Evolutionary conservation across 1,140 invertebrate genomes (phyloP).

Genomic region (Apis mellifera): DNA sequence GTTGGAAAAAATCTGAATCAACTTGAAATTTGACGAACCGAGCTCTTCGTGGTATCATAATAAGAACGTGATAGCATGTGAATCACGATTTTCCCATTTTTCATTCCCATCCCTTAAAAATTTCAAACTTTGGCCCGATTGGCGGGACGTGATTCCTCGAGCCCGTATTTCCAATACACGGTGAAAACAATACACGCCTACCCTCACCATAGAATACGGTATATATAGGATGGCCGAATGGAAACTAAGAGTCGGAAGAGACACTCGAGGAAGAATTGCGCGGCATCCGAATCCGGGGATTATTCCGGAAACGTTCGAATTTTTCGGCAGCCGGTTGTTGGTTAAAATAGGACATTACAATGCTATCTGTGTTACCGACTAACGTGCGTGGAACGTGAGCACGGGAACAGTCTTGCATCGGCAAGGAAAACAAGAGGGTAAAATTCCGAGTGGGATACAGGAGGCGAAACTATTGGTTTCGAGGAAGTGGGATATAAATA

Average conservation of each 20-base stretch:
- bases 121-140: neutral
- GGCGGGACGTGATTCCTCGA: constrained; percentile 1
- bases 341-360: constrained; percentile 68
- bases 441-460: neutral
- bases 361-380: constrained; percentile 67
- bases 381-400: constrained; percentile 21
- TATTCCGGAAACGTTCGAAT: constrained; percentile 34
- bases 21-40: neutral
- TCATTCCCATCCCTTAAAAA: constrained; percentile 14
- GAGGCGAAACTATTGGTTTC: neutral
- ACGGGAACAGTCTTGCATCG: neutral
- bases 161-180: neutral
- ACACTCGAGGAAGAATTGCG: constrained; percentile 4
- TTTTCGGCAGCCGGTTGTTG: constrained; percentile 31
- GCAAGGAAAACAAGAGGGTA: constrained; percentile 21
- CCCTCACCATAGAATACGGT: too few species aligned
- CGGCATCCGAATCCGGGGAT: neutral
- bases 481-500: constrained; percentile 61
- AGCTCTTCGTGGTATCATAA: neutral
- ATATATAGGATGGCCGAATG: neutral
- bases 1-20: too few species aligned
- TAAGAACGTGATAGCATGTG: neutral
- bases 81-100: neutral
- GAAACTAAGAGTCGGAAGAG: neutral
- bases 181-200: neutral